These are phyloP conservation scores for Gopherus flavomarginatus DNA, from an alignment of 2,113 vertebrate species.

Conservation along the genomic window DNA sequence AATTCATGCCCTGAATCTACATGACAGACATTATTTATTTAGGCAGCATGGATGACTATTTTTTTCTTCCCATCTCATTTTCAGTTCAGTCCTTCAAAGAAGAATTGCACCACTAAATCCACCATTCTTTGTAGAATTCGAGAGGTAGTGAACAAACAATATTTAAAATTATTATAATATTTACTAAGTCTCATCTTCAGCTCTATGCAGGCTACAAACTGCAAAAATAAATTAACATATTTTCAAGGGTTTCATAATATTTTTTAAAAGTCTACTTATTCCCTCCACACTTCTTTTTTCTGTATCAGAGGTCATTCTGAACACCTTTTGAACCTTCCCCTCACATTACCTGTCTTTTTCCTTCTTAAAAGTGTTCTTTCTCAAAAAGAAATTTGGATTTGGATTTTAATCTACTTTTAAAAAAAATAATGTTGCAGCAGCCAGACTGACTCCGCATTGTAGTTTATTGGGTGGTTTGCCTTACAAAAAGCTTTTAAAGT, in stretches of 20 bases:
- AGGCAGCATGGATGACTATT: conserved; percentile 3
- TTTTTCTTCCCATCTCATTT: conserved; percentile 37
- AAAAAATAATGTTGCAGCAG: neutral
- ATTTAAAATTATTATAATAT: neutral
- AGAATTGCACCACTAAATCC: neutral
- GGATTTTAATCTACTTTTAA: neutral
- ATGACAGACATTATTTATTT: conserved; percentile 39
- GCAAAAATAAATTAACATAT: neutral
- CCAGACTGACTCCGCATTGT: neutral
- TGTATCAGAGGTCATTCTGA: neutral
- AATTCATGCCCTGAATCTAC: conserved; percentile 36
- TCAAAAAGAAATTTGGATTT: neutral
- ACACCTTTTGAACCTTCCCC: neutral
- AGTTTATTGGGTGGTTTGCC: neutral
- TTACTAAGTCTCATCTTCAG: neutral
- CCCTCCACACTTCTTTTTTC: neutral
- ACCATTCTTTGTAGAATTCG: neutral
- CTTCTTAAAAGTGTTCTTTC: neutral
- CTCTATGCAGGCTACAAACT: neutral
- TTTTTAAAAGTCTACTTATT: neutral
- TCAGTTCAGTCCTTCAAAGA: neutral
- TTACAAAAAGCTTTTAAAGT: neutral
- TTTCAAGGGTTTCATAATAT: neutral
- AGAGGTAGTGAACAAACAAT: neutral
- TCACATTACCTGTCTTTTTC: neutral